These are phyloP conservation scores for Momotus momota DNA, from an alignment of 2,797 vertebrate genomes.

Conservation along the genomic window DNA sequence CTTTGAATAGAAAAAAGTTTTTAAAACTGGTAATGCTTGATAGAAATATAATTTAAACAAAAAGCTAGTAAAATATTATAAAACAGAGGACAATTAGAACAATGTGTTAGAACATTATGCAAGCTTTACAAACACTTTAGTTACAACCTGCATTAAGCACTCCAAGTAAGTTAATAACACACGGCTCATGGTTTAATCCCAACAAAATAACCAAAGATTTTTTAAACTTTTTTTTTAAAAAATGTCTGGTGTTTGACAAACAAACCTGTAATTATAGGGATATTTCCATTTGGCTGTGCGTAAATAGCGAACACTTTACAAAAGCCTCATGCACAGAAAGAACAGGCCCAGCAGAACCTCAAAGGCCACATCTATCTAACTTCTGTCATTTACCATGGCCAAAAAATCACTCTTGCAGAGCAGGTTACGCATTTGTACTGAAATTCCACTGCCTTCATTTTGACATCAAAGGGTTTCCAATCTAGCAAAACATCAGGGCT, in stretches of 20 bases:
- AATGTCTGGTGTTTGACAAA: slow-evolving; percentile 20
- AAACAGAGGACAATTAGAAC: not conserved
- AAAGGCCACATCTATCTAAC: not conserved
- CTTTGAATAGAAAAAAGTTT: not conserved
- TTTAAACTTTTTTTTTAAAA: not conserved
- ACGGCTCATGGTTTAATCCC: not conserved
- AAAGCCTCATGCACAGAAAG: not conserved
- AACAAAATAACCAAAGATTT: not conserved
- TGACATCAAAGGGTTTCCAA: slow-evolving; percentile 24
- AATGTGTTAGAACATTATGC: not conserved
- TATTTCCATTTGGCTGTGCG: not conserved
- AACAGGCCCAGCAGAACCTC: slow-evolving; percentile 7
- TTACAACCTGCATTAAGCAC: not conserved
- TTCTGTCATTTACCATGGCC: not conserved
- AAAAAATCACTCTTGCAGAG: slow-evolving; percentile 26
- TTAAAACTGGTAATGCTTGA: not conserved
- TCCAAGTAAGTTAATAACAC: slow-evolving; percentile 11
- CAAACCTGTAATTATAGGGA: slow-evolving; percentile 43
- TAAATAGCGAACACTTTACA: not conserved
- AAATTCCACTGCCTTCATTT: slow-evolving; percentile 29
- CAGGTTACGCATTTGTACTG: slow-evolving; percentile 27
- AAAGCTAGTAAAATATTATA: not conserved
- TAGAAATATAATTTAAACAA: not conserved
- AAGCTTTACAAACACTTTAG: not conserved
- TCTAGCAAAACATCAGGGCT: not conserved